phyloP scores from a whole-genome alignment of 2,113 vertebrate species.

The Capricornis sumatraensis region DNA sequence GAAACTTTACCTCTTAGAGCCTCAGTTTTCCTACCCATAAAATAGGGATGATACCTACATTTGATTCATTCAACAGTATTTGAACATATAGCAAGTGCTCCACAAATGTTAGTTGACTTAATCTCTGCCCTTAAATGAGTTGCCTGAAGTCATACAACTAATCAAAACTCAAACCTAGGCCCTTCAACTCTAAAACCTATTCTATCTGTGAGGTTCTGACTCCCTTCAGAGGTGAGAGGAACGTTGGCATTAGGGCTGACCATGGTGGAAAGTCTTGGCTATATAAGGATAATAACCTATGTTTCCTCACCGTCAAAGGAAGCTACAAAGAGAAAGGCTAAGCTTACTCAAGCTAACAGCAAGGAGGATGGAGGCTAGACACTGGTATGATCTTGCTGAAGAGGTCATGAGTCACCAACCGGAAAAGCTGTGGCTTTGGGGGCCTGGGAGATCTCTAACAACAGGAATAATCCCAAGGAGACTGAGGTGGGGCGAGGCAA shows the following conservation, averaged over 20 bases:
- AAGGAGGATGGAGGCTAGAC: constrained; percentile 49
- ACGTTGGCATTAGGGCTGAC: not conserved
- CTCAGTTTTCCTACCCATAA: not conserved
- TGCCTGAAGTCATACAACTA: not conserved
- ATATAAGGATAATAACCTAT: not conserved
- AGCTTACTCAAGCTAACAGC: constrained; percentile 38
- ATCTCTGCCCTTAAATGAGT: not conserved
- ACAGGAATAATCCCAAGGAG: constrained; percentile 22
- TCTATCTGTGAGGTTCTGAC: not conserved
- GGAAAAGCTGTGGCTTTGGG: constrained; percentile 25
- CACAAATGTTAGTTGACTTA: not conserved
- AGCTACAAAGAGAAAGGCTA: constrained; percentile 5
- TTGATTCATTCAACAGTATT: not conserved
- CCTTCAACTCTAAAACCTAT: not conserved
- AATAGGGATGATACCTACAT: not conserved
- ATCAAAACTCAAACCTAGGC: not conserved
- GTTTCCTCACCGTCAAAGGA: not conserved
- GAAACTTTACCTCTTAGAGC: not conserved
- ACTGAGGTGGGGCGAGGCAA: constrained; percentile 16
- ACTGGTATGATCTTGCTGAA: constrained; percentile 21
- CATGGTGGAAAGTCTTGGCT: not conserved
- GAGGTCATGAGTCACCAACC: constrained; percentile 42
- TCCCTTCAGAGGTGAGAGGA: not conserved
- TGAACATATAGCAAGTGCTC: not conserved
- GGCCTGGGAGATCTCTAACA: not conserved